Evolutionary conservation across 2,797 vertebrate genomes (phyloP).

Genomic region (Phataginus tricuspis): DNA sequence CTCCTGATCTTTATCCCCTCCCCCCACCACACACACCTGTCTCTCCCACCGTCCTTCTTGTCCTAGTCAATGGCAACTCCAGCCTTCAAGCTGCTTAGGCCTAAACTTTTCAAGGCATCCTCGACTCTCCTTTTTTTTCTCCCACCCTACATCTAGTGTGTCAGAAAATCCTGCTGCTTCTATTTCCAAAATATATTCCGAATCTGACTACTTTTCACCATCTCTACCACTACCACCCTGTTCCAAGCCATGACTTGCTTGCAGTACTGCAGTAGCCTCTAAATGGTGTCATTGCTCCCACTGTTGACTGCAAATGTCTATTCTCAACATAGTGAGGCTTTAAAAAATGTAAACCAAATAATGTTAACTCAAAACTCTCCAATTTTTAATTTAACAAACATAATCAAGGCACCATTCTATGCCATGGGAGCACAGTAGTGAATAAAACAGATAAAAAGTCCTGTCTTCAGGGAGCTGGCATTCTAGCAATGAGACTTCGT

Average conservation of each 20-base stretch:
- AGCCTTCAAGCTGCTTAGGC: neutral
- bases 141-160: neutral
- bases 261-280: neutral
- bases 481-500: neutral
- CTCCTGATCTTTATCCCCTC: neutral
- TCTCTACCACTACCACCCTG: neutral
- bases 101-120: neutral
- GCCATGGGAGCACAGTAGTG: neutral
- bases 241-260: neutral
- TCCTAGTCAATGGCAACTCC: neutral
- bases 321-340: neutral
- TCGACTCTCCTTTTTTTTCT: neutral
- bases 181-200: constrained; percentile 11
- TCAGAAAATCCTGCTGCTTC: constrained; percentile 24
- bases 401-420: neutral
- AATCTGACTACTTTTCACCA: constrained; percentile 1
- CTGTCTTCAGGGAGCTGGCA: neutral
- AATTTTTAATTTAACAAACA: neutral
- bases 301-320: neutral
- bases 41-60: neutral
- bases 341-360: constrained; percentile 3
- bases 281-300: neutral
- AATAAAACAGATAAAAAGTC: neutral
- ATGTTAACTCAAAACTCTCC: neutral
- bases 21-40: no score